phyloP scores from a whole-genome alignment of 2,113 vertebrate genomes.

The Ranitomeya variabilis region DNA sequence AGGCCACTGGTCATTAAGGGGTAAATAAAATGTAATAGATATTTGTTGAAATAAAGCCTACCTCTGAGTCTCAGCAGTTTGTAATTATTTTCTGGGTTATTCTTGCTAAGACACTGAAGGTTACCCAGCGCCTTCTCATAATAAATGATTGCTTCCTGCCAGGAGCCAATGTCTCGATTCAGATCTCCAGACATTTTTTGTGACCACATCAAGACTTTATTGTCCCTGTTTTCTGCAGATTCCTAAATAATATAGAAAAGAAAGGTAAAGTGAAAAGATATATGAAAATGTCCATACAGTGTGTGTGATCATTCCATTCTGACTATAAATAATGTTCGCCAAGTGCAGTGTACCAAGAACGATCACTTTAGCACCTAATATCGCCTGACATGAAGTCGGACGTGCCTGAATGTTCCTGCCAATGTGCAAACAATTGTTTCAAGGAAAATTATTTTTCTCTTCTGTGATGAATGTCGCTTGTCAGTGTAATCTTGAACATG shows the following conservation, averaged over 20 bases:
- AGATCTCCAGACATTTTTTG: constrained; percentile 49
- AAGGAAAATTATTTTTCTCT: too few relatives aligned
- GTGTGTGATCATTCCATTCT: neutral
- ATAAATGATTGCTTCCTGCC: constrained; percentile 43
- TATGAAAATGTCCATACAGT: neutral
- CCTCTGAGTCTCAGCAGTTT: constrained; percentile 13
- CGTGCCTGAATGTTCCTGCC: too few relatives aligned
- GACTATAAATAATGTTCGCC: too few relatives aligned
- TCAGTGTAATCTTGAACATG: too few relatives aligned
- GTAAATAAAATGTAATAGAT: neutral
- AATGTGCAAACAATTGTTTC: too few relatives aligned
- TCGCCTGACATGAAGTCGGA: too few relatives aligned
- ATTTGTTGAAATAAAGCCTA: neutral
- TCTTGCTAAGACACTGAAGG: neutral
- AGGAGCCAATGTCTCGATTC: constrained; percentile 20
- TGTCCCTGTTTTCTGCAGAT: constrained; percentile 21
- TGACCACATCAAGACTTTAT: constrained; percentile 47
- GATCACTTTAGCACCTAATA: too few relatives aligned
- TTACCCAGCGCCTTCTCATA: constrained; percentile 49
- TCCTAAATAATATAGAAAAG: neutral
- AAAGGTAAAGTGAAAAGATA: neutral
- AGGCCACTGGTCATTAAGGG: too few relatives aligned
- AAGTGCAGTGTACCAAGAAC: too few relatives aligned
- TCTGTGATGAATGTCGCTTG: too few relatives aligned
- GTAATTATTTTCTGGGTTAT: neutral